phyloP scores from a whole-genome alignment of 2,888 invertebrate genomes.

The Phalera bucephala region DNA sequence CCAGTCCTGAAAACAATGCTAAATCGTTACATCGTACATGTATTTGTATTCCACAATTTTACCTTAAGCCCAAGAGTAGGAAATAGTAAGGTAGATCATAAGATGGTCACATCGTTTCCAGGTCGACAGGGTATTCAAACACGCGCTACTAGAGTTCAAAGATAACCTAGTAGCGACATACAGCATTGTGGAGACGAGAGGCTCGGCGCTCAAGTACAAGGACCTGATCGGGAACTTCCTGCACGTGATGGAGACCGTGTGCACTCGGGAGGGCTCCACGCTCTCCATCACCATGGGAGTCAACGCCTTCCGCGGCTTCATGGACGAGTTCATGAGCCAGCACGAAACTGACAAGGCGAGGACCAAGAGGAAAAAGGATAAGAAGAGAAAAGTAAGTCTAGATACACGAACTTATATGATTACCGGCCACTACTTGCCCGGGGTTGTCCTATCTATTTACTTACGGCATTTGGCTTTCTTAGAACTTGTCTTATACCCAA shows the following conservation, averaged over 20 bases:
- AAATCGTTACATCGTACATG: too few species aligned
- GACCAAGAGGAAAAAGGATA: slow-evolving; percentile 91
- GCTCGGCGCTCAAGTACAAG: slow-evolving; percentile 93
- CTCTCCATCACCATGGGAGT: slow-evolving; percentile 97
- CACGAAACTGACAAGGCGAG: slow-evolving; percentile 90
- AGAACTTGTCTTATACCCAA: too few species aligned
- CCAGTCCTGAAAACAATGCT: too few species aligned
- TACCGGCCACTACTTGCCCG: too few species aligned
- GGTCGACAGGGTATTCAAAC: slow-evolving; percentile 96
- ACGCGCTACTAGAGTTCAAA: slow-evolving; percentile 95
- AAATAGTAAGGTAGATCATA: too few species aligned
- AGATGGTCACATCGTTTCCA: slow-evolving; percentile 69
- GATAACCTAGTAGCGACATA: slow-evolving; percentile 95
- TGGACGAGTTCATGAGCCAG: slow-evolving; percentile 96
- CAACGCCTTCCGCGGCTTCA: slow-evolving; percentile 97
- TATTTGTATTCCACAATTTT: too few species aligned
- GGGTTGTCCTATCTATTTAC: too few species aligned
- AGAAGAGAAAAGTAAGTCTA: slow-evolving; percentile 86
- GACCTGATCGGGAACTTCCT: slow-evolving; percentile 96
- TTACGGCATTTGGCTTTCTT: too few species aligned
- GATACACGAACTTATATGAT: too few species aligned
- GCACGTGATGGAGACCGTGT: slow-evolving; percentile 94
- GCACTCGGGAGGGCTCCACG: slow-evolving; percentile 91
- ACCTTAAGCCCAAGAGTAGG: too few species aligned
- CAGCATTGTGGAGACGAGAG: slow-evolving; percentile 91